These are phyloP conservation scores for Pagrus major DNA, from an alignment of 2,113 vertebrate genomes.

Conservation along the genomic window DNA sequence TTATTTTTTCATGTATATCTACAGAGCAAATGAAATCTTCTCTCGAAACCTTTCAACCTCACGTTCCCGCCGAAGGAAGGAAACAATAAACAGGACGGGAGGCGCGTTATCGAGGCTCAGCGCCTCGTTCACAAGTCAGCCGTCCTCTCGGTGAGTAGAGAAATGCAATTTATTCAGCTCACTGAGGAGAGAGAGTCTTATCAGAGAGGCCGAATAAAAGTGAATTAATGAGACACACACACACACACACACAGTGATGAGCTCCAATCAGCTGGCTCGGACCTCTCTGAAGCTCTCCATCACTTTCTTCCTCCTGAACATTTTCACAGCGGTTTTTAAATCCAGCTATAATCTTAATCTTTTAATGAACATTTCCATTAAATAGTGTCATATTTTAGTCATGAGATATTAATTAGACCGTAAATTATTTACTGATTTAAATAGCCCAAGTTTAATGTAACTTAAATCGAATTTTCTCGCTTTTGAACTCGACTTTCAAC, in stretches of 20 bases:
- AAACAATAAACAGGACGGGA: slow-evolving; percentile 38
- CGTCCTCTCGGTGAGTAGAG: background rate
- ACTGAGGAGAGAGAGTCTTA: slow-evolving; percentile 37
- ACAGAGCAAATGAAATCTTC: slow-evolving; percentile 46
- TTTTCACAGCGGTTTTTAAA: background rate
- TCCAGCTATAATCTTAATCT: background rate
- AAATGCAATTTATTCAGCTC: slow-evolving; percentile 40
- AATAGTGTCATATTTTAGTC: background rate
- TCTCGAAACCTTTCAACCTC: slow-evolving; percentile 5
- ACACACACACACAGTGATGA: background rate
- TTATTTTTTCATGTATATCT: slow-evolving; percentile 54
- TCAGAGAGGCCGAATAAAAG: slow-evolving; percentile 41
- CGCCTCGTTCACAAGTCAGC: slow-evolving; percentile 36
- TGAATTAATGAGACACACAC: slow-evolving; percentile 38
- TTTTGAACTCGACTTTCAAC: background rate
- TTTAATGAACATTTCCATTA: background rate
- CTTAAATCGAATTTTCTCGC: background rate
- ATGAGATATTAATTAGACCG: background rate
- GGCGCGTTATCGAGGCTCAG: slow-evolving; percentile 2
- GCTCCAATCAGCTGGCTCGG: slow-evolving; percentile 30
- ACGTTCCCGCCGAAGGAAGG: slow-evolving; percentile 24
- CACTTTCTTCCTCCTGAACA: background rate
- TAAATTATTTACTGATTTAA: slow-evolving; percentile 18
- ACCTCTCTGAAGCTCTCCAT: slow-evolving; percentile 4
- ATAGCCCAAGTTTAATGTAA: background rate